Base-by-base conservation (phyloP, 2,888 invertebrate species). In the Petrolisthes cinctipes region DNA sequence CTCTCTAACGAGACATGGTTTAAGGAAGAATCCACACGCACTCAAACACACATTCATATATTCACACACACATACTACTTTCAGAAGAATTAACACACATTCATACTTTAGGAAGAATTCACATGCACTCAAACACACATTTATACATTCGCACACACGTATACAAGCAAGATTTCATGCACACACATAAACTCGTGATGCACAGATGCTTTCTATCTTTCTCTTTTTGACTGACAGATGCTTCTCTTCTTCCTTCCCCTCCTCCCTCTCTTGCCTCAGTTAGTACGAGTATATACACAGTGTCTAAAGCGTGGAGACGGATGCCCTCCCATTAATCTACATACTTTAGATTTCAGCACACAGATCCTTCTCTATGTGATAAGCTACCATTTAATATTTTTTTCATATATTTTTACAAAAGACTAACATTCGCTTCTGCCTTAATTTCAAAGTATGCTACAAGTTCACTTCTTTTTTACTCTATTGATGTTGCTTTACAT, bases 161-260 rank as follows among this genome's bases (percentile, higher is more conserved):
- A 73, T n/a, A 83, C 83, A 83, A 53, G n/a, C 84, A 78, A 53
- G 73, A 71, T 73, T 54, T 73, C 73, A 83, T 71, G 68, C 82
- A 82, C 82, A 82, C 82, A 82, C 82, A 73, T 53, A 53, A 11
- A 71, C 71, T 71, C 71, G 17, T 14, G 17, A 61, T 17, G 17
- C 61, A 61, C 61, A 61, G 61, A 61, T 61, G 61, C 61, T 17
- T 9, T 61, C 61, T 61, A 14, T 14, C 17, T 61, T 61, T 61
- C 9, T 61, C 17, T 61, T 14, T 61, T 61, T 61, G 9, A 61
- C 61, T 61, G 17, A 9, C 61, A 61, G 1, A 17, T 61, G 17
- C 71, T n/a, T n/a, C 20, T n/a, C 20, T 71, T n/a, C 14, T n/a
- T 71, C 20, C 71, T n/a, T 71, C 17, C 11, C 17, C 61, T 61